Evolutionary conservation across 2,113 vertebrate species (phyloP).

Genomic region (Eubucco bourcierii): DNA sequence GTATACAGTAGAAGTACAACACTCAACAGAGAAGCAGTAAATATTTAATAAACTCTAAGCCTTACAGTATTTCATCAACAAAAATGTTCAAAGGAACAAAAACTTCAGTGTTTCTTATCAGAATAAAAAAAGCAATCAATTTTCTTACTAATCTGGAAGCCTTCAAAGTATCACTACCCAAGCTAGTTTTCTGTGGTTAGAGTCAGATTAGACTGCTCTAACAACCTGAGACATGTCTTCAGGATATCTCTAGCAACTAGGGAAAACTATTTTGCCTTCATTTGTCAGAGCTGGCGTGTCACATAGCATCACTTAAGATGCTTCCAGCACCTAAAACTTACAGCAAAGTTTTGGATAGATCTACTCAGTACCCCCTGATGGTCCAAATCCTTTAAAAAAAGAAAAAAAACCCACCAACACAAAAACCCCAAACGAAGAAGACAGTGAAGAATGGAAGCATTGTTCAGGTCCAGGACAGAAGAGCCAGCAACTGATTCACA

Average conservation of each 20-base stretch:
- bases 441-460: not conserved
- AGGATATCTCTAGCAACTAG: not conserved
- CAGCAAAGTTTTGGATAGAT: not conserved
- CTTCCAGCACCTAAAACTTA: not conserved
- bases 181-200: not conserved
- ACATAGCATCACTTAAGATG: not conserved
- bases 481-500: not conserved
- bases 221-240: not conserved
- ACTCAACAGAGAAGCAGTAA: not conserved
- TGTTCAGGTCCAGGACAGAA: not conserved
- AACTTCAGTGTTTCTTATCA: not conserved
- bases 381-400: not conserved
- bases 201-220: fast-evolving
- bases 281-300: not conserved
- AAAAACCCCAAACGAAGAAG: not conserved
- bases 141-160: not conserved
- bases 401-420: not conserved
- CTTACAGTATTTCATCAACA: not conserved
- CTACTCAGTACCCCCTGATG: not conserved
- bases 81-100: not conserved
- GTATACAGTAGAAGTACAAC: not conserved
- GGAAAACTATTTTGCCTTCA: not conserved
- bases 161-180: not conserved
- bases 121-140: not conserved
- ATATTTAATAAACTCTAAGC: not conserved